Conservation (phyloP, 1,140 invertebrate species). For the Drosophila bocki region DNA sequence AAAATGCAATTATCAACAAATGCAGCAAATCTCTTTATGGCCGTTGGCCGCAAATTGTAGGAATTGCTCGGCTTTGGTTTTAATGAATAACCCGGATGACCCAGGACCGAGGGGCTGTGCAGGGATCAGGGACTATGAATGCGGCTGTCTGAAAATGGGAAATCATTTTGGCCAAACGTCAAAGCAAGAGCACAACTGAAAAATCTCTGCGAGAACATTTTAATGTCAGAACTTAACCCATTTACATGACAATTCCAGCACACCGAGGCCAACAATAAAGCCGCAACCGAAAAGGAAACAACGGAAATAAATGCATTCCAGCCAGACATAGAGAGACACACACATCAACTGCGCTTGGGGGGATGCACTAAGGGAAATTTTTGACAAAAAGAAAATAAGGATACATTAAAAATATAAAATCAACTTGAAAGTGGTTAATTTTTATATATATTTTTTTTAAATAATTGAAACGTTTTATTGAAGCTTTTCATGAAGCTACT, state of each 20-base stretch:
- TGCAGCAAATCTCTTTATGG: constrained; percentile 43
- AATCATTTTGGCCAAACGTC: constrained; percentile 43
- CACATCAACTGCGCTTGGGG: constrained; percentile 16
- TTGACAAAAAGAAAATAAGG: not conserved
- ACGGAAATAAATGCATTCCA: constrained; percentile 35
- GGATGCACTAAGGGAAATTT: not conserved
- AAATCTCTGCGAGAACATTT: constrained; percentile 62
- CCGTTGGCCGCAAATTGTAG: constrained; percentile 26
- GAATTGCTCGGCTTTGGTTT: constrained; percentile 40
- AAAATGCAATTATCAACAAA: constrained; percentile 54
- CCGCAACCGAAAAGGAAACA: constrained; percentile 47
- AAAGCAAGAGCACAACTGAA: constrained; percentile 48
- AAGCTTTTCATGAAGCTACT: not conserved
- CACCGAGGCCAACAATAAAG: constrained; percentile 40
- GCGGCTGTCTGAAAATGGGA: constrained; percentile 34
- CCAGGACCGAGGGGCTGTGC: not conserved
- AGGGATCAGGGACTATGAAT: constrained; percentile 19
- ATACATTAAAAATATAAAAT: not conserved
- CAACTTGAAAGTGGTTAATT: not conserved
- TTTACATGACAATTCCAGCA: constrained; percentile 75
- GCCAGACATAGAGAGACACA: constrained; percentile 27
- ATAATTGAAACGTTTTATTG: not conserved
- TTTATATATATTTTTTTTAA: too few species aligned
- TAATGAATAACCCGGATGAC: constrained; percentile 39
- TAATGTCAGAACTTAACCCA: constrained; percentile 79